Percentiles rank a stretch among this genome's conserved stretches.
Evolutionary conservation across 2,888 invertebrate species (phyloP).

Genomic region (Lacanobia wlatinum): DNA sequence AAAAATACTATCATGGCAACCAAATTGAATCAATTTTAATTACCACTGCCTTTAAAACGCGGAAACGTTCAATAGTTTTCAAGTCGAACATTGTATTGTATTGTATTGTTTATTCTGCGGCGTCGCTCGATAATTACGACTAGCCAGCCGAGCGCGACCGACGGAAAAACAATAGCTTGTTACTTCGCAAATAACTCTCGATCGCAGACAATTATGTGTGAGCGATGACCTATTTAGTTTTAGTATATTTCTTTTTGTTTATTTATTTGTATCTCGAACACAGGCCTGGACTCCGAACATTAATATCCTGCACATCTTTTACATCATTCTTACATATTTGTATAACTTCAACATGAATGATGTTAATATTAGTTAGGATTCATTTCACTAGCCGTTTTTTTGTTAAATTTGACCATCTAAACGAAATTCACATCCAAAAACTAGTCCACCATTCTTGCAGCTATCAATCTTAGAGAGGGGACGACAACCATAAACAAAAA

Average conservation of each 20-base stretch:
- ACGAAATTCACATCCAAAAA: neutral
- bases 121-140: conserved; percentile 22
- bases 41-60: conserved; percentile 2
- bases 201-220: conserved; percentile 56
- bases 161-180: conserved; percentile 75
- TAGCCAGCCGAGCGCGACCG: conserved; percentile 44
- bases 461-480: conserved; percentile 24
- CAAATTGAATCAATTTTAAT: conserved; percentile 3
- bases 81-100: conserved; percentile 26
- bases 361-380: too few species aligned
- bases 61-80: conserved; percentile 15
- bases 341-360: too few species aligned
- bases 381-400: too few species aligned
- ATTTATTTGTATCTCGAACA: too few species aligned
- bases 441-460: neutral
- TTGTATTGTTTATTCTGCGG: conserved; percentile 22
- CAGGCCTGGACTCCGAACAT: too few species aligned
- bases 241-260: too few species aligned
- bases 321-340: too few species aligned
- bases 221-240: conserved; percentile 62
- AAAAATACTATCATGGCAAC: neutral
- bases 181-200: conserved; percentile 71
- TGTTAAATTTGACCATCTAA: neutral
- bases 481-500: conserved; percentile 36
- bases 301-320: too few species aligned